Evolutionary conservation across 2,888 invertebrate species (phyloP).

Genomic region (Parelbella ahira): DNA sequence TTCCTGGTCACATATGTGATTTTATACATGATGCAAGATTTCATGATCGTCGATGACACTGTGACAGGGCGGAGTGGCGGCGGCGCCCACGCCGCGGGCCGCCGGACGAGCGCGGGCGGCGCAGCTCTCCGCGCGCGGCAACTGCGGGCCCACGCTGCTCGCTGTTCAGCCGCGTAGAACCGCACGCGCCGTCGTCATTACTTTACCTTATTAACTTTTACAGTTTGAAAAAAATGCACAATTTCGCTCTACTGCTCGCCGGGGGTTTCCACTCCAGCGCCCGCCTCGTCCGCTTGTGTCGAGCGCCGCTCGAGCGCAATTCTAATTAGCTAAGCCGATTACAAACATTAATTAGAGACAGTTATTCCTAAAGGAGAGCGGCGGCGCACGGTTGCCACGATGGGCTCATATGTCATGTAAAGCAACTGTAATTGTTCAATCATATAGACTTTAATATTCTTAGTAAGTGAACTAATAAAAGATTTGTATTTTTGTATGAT

Average conservation of each 20-base stretch:
- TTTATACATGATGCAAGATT: conserved; percentile 71
- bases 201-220: conserved; percentile 63
- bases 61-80: conserved; percentile 13
- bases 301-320: conserved; percentile 27
- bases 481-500: too few relatives aligned
- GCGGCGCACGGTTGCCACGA: too few relatives aligned
- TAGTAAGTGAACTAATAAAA: too few relatives aligned
- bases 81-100: conserved; percentile 33
- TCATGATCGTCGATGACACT: conserved; percentile 56
- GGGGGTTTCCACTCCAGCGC: conserved; percentile 56
- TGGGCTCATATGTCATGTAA: too few relatives aligned
- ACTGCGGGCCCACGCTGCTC: conserved; percentile 32
- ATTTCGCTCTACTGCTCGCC: conserved; percentile 44
- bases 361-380: conserved; percentile 22
- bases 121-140: conserved; percentile 30
- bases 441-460: too few relatives aligned
- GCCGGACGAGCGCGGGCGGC: conserved; percentile 27
- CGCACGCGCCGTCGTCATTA: conserved; percentile 59
- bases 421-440: neutral
- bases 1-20: conserved; percentile 70
- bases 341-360: conserved; percentile 27
- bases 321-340: conserved; percentile 29
- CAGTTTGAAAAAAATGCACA: conserved; percentile 59
- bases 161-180: conserved; percentile 52
- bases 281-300: conserved; percentile 31